phyloP scores from a whole-genome alignment of 1,140 invertebrate genomes.

The Drosophila nebulosa region DNA sequence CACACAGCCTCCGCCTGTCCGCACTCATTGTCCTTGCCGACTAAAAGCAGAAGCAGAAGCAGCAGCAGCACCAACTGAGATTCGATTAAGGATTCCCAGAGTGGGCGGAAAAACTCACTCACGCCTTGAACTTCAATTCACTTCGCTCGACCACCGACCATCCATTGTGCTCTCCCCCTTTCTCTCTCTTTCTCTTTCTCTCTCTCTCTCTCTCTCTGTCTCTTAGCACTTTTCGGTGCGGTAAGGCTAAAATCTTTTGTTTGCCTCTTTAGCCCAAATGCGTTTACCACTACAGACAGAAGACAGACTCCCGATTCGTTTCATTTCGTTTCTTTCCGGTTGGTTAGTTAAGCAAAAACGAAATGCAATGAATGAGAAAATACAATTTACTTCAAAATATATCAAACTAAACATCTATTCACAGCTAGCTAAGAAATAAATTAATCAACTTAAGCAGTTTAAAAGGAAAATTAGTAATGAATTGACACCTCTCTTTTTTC shows the following conservation, averaged over 20 bases:
- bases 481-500: too few relatives aligned
- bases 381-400: not conserved
- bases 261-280: not conserved
- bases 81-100: not conserved
- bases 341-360: not conserved
- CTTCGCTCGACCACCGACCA: not conserved
- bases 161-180: not conserved
- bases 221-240: not conserved
- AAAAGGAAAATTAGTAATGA: too few relatives aligned
- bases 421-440: not conserved
- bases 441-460: not conserved
- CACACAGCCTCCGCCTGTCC: not conserved
- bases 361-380: not conserved
- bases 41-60: not conserved
- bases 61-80: not conserved
- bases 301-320: not conserved
- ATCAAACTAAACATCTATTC: not conserved
- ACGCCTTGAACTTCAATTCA: slow-evolving; percentile 1
- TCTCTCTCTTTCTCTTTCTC: too few relatives aligned
- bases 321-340: not conserved
- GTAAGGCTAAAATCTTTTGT: not conserved
- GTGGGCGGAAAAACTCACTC: not conserved
- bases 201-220: too few relatives aligned
- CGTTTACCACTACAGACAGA: not conserved
- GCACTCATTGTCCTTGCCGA: not conserved